Evolutionary conservation across 2,888 invertebrate genomes (phyloP).

Genomic region (Drosophila hawaiiensis): DNA sequence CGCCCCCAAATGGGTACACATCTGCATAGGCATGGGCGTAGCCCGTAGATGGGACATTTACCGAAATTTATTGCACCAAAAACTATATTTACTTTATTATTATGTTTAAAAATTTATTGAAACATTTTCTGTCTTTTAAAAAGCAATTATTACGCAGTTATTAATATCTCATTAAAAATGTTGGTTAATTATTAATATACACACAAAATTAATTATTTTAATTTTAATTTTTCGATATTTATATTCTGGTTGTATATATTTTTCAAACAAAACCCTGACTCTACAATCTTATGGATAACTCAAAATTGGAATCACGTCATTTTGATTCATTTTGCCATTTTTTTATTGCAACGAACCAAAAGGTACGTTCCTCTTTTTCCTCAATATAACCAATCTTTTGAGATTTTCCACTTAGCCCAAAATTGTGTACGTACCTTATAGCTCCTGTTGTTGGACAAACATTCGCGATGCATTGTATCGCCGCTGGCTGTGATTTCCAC

Average conservation of each 20-base stretch:
- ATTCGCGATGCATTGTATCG: constrained; percentile 82
- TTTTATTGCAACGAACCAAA: neutral
- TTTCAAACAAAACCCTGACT: neutral
- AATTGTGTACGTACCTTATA: constrained; percentile 85
- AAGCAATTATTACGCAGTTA: neutral
- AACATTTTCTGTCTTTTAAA: neutral
- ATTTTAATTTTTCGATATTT: neutral
- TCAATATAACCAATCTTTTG: neutral
- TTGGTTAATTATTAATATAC: neutral
- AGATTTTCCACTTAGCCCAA: neutral
- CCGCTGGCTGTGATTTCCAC: constrained; percentile 80
- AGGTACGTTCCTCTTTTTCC: neutral
- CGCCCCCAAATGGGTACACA: constrained; percentile 7
- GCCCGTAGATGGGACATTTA: neutral
- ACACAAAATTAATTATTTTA: neutral
- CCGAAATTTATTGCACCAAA: neutral
- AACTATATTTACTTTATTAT: neutral
- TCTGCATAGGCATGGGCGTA: neutral
- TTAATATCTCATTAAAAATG: neutral
- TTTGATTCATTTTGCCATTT: no score
- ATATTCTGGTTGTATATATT: neutral
- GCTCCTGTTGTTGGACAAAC: constrained; percentile 86
- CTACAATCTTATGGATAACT: neutral
- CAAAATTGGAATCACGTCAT: neutral
- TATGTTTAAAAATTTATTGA: neutral